Evolutionary conservation across 2,888 invertebrate genomes (phyloP).

Genomic region (Neocrepidodera transversa): DNA sequence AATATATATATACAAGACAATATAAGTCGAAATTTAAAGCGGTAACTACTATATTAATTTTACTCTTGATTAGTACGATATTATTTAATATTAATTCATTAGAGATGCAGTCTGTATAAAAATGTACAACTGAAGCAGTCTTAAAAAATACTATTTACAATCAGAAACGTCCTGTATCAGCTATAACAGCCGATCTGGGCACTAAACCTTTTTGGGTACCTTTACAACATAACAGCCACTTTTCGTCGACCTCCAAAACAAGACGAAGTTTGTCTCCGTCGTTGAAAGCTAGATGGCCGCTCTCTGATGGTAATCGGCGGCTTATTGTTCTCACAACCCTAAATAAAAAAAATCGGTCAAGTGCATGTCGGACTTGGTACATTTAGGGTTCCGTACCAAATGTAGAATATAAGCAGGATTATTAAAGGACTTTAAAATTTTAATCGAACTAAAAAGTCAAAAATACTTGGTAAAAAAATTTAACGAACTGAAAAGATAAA

Average conservation of each 20-base stretch:
- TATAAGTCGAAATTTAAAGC: constrained; percentile 40
- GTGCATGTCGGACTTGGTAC: no score
- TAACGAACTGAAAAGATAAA: no score
- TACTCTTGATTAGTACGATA: not conserved
- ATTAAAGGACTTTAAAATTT: no score
- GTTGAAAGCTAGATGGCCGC: constrained; percentile 78
- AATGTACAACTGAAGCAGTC: constrained; percentile 46
- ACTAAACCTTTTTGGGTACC: constrained; percentile 81
- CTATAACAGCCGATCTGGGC: constrained; percentile 73
- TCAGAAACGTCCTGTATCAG: constrained; percentile 54
- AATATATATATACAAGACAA: constrained; percentile 26
- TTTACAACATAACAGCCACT: constrained; percentile 77
- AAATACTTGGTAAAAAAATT: no score
- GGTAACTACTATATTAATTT: constrained; percentile 38
- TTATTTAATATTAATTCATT: constrained; percentile 35
- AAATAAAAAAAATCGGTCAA: no score
- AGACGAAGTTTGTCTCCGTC: constrained; percentile 77
- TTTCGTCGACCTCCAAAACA: constrained; percentile 77
- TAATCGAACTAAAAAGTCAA: no score
- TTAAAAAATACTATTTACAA: constrained; percentile 35
- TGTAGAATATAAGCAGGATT: no score
- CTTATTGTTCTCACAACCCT: constrained; percentile 77
- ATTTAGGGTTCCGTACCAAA: no score
- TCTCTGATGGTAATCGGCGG: constrained; percentile 78
- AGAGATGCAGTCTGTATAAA: constrained; percentile 51